phyloP scores from a whole-genome alignment of 2,797 vertebrate species.

The Urophycis tenuis region DNA sequence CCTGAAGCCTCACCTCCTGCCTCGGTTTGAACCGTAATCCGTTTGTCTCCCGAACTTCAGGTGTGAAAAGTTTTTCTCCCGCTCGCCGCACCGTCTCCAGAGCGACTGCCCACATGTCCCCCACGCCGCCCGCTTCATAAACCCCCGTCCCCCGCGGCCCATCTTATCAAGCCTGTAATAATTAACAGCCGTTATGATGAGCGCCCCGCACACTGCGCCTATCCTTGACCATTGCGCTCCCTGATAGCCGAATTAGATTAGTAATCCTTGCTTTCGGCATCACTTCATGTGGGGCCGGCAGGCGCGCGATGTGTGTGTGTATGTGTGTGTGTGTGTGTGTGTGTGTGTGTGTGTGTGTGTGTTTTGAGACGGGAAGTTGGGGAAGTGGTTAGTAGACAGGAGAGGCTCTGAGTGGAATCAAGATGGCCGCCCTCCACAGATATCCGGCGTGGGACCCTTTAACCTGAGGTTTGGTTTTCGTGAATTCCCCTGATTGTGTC shows the following conservation, averaged over 20 bases:
- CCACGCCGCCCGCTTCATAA: constrained; percentile 51
- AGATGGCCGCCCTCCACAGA: neutral
- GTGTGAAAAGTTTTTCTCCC: neutral
- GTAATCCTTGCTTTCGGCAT: constrained; percentile 18
- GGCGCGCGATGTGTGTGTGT: neutral
- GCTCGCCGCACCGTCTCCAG: constrained; percentile 22
- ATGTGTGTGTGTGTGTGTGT: no score
- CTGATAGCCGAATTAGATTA: constrained; percentile 55
- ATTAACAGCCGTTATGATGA: constrained; percentile 82
- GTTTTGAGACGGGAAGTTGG: no score
- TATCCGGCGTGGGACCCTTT: neutral
- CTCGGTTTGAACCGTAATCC: neutral
- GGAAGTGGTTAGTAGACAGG: neutral
- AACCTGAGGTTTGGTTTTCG: neutral
- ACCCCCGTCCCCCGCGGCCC: constrained; percentile 27
- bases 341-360: no score
- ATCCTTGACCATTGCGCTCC: constrained; percentile 89
- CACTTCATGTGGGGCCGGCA: neutral
- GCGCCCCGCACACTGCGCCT: constrained; percentile 72
- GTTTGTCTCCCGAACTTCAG: constrained; percentile 15
- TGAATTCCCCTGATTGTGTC: neutral
- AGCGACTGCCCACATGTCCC: constrained; percentile 36
- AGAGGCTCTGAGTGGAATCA: neutral
- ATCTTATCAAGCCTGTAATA: constrained; percentile 78
- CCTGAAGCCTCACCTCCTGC: neutral